These are phyloP conservation scores for Pterocles orientalis DNA, from an alignment of 2,113 vertebrate species.

Conservation along the genomic window DNA sequence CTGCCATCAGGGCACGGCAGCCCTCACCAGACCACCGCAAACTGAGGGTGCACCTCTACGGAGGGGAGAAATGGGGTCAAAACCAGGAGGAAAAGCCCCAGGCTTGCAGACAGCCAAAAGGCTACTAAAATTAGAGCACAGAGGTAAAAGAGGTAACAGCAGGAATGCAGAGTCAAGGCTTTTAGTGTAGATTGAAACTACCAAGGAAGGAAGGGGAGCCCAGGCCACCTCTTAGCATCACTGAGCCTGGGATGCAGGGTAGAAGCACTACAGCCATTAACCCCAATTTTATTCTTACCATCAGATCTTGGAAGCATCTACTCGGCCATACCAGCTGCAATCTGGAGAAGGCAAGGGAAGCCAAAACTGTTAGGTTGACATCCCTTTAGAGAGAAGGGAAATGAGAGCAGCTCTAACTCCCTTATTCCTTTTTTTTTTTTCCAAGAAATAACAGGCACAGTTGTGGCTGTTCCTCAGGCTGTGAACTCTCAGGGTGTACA, in stretches of 20 bases:
- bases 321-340: neutral
- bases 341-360: neutral
- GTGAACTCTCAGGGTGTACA: rapidly evolving
- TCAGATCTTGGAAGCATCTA: neutral
- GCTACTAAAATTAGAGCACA: neutral
- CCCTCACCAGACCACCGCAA: neutral
- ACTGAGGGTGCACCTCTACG: rapidly evolving
- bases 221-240: neutral
- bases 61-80: neutral
- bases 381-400: neutral
- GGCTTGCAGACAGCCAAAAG: neutral
- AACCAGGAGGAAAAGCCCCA: neutral
- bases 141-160: neutral
- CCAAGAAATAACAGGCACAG: neutral
- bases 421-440: constrained; percentile 9
- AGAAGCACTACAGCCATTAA: neutral
- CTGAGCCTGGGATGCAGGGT: rapidly evolving
- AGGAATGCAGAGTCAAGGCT: neutral
- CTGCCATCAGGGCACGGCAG: neutral
- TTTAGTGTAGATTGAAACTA: neutral
- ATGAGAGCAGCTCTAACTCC: neutral
- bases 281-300: neutral
- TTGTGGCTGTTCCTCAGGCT: neutral
- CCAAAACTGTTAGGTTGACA: neutral
- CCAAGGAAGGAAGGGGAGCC: neutral